phyloP scores from a whole-genome alignment of 2,888 invertebrate species.

The Ophraella communa region DNA sequence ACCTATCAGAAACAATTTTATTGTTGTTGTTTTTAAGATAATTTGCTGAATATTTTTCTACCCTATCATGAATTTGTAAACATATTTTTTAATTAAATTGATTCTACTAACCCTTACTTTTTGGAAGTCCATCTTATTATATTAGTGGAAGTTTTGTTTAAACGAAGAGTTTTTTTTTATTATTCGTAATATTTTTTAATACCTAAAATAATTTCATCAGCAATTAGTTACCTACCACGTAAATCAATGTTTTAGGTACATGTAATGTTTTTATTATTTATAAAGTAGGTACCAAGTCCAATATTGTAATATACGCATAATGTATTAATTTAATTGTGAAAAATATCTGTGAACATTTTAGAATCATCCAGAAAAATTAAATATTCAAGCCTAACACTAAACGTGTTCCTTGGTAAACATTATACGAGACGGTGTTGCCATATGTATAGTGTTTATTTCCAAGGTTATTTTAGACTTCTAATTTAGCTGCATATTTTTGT shows the following conservation, averaged over 20 bases:
- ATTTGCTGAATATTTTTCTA: too few species aligned
- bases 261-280: too few species aligned
- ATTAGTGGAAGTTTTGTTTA: too few species aligned
- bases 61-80: too few species aligned
- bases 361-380: constrained; percentile 3
- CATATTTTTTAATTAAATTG: too few species aligned
- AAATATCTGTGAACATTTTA: neutral
- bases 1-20: neutral
- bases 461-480: neutral
- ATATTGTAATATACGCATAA: neutral
- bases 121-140: too few species aligned
- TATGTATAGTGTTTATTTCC: neutral
- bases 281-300: too few species aligned
- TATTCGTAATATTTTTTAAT: too few species aligned
- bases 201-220: too few species aligned
- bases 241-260: neutral
- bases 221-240: neutral
- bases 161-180: too few species aligned
- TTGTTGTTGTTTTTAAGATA: neutral
- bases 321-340: neutral
- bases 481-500: neutral
- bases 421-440: neutral
- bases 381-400: neutral
- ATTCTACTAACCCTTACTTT: too few species aligned
- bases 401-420: neutral